Conservation (phyloP, 1,140 invertebrate species). For the Phortica variegata region DNA sequence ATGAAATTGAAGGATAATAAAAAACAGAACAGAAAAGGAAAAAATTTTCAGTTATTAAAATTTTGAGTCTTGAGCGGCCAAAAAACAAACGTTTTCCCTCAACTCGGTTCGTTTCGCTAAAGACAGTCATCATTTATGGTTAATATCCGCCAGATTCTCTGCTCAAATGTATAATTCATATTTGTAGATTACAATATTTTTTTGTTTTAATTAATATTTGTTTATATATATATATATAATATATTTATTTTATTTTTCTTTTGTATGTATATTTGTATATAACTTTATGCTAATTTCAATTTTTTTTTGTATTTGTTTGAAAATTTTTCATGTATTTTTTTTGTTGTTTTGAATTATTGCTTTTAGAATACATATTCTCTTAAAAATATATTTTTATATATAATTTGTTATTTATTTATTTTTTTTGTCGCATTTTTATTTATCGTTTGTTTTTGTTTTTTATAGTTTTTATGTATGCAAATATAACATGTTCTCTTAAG, state of each 20-base stretch:
- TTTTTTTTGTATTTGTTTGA: conserved; percentile 10
- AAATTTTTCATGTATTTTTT: conserved; percentile 16
- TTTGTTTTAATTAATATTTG: too few relatives aligned
- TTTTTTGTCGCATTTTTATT: conserved; percentile 26
- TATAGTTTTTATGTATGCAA: conserved; percentile 9
- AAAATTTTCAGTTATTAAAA: too few relatives aligned
- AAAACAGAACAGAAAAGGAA: too few relatives aligned
- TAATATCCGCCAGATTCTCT: too few relatives aligned
- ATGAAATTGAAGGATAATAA: too few relatives aligned
- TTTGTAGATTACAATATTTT: too few relatives aligned
- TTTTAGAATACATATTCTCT: conserved; percentile 48
- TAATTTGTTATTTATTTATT: conserved; percentile 21
- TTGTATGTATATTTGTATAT: conserved; percentile 4
- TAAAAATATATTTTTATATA: conserved; percentile 45
- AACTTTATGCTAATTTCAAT: conserved; percentile 22
- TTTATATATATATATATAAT: conserved; percentile 53
- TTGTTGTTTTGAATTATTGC: conserved; percentile 52
- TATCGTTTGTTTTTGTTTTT: conserved; percentile 1
- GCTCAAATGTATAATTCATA: too few relatives aligned
- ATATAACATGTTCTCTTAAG: too few relatives aligned
- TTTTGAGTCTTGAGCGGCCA: too few relatives aligned
- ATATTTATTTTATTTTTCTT: conserved; percentile 26
- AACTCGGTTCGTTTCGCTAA: too few relatives aligned
- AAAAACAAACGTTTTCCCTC: too few relatives aligned
- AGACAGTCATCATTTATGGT: too few relatives aligned